Conservation (phyloP, 2,113 vertebrate genomes). For the Amazona vittata region DNA sequence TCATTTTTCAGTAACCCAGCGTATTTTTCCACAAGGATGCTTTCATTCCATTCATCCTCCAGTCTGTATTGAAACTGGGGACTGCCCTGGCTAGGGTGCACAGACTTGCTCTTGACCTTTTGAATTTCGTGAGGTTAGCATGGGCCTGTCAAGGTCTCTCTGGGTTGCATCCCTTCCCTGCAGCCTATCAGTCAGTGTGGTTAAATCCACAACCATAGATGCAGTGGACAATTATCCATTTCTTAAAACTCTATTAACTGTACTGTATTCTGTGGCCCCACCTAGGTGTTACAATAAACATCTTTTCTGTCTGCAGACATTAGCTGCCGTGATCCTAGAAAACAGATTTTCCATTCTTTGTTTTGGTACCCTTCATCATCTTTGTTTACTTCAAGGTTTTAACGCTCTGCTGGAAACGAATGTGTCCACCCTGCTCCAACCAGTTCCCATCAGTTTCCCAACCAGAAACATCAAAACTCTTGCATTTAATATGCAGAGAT, state of each 20-base stretch:
- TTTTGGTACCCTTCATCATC: not conserved
- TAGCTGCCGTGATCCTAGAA: not conserved
- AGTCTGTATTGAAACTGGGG: not conserved
- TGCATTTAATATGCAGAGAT: not conserved
- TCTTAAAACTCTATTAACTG: not conserved
- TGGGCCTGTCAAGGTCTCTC: not conserved
- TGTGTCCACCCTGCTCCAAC: rapidly evolving
- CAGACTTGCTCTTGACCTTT: not conserved
- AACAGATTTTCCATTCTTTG: not conserved
- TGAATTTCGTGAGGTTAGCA: not conserved
- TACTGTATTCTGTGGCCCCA: not conserved
- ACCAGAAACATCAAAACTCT: not conserved
- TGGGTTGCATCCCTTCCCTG: not conserved
- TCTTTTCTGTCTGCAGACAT: not conserved
- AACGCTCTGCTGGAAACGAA: not conserved
- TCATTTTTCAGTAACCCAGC: not conserved
- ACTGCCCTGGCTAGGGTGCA: too few species aligned
- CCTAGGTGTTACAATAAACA: not conserved
- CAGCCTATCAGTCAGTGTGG: rapidly evolving
- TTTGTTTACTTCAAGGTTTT: not conserved
- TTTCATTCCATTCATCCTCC: not conserved
- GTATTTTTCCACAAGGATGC: not conserved
- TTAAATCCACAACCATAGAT: not conserved
- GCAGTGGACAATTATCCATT: not conserved
- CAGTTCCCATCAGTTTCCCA: not conserved